Conservation (phyloP, 2,888 invertebrate genomes). For the Salpingus planirostris region DNA sequence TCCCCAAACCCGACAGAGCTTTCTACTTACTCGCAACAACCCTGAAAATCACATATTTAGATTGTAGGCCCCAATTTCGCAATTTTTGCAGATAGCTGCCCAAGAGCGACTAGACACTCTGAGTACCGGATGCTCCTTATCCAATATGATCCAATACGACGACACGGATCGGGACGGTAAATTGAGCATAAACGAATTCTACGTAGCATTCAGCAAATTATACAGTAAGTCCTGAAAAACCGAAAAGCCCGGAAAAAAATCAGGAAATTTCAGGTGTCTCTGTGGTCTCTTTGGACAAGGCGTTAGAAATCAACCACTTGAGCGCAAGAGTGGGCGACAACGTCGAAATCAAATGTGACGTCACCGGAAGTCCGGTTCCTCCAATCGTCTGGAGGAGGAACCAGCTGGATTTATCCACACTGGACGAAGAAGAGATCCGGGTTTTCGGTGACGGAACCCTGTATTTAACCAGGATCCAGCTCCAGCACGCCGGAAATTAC, state of each 20-base stretch:
- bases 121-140: constrained; percentile 54
- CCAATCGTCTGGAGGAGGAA: constrained; percentile 65
- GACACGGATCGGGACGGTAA: constrained; percentile 57
- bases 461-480: constrained; percentile 61
- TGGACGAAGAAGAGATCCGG: constrained; percentile 54
- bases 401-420: constrained; percentile 52
- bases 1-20: too few relatives aligned
- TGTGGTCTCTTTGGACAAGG: constrained; percentile 62
- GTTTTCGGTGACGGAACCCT: constrained; percentile 68
- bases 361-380: constrained; percentile 59
- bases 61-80: too few relatives aligned
- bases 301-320: constrained; percentile 59
- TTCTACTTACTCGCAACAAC: too few relatives aligned
- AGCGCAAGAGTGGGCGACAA: constrained; percentile 66
- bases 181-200: constrained; percentile 63
- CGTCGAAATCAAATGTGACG: constrained; percentile 69
- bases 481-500: constrained; percentile 69
- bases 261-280: constrained; percentile 66
- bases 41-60: too few relatives aligned
- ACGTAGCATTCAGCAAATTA: constrained; percentile 65
- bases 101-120: constrained; percentile 56
- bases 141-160: constrained; percentile 61
- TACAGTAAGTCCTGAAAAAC: constrained; percentile 53
- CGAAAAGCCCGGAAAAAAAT: not conserved
- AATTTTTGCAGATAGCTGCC: constrained; percentile 51